A percentile compares a stretch with the other conserved stretches of the same genome.
These are phyloP conservation scores for Hemiprocne comata DNA, from an alignment of 2,113 vertebrate species.

Conservation along the genomic window DNA sequence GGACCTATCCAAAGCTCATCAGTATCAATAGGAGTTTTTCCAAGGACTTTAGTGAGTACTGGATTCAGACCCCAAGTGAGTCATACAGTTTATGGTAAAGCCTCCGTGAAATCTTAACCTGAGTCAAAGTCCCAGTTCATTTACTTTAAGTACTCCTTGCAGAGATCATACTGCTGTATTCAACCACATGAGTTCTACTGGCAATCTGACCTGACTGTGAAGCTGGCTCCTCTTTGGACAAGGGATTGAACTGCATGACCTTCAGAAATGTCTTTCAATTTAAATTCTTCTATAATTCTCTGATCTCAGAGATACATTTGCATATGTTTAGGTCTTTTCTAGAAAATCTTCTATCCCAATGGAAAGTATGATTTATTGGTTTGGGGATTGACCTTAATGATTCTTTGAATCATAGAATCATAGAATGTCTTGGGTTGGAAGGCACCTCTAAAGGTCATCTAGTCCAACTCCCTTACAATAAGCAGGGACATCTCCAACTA, in stretches of 20 bases:
- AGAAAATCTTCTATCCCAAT: not conserved
- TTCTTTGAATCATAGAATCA: not conserved
- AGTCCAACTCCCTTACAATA: too few relatives aligned
- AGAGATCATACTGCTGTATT: constrained; percentile 17
- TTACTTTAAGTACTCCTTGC: constrained; percentile 48
- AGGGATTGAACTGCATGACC: not conserved
- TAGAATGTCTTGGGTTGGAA: too few relatives aligned
- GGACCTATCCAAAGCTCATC: not conserved
- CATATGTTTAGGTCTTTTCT: not conserved
- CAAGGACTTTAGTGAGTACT: not conserved
- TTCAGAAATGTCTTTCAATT: constrained; percentile 16
- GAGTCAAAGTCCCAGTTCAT: constrained; percentile 45
- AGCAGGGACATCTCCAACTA: too few relatives aligned
- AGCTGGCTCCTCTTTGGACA: not conserved
- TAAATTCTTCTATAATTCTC: not conserved
- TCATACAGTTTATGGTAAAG: constrained; percentile 22
- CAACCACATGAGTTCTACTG: not conserved
- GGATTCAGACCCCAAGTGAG: not conserved
- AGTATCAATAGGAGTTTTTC: not conserved
- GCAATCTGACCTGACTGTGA: constrained; percentile 8
- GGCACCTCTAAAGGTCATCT: too few relatives aligned
- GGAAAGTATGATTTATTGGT: not conserved
- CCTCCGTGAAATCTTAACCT: constrained; percentile 34
- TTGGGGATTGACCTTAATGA: not conserved
- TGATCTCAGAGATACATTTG: not conserved